Evolutionary conservation across 2,113 vertebrate genomes (phyloP).

Genomic region (Raja brachyura): DNA sequence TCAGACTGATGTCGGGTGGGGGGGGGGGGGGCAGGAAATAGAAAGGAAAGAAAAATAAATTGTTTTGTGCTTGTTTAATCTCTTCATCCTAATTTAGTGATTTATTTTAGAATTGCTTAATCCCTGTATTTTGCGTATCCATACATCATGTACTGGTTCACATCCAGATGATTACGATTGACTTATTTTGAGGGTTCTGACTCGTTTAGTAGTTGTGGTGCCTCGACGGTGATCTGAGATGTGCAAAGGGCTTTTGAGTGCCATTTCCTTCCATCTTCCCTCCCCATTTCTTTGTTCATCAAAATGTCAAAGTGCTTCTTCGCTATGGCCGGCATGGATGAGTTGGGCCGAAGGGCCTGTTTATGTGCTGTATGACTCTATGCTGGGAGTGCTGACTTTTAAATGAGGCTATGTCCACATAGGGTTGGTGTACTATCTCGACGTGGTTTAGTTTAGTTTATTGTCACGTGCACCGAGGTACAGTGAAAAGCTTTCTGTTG

Average conservation of each 20-base stretch:
- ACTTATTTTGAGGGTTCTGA: background rate
- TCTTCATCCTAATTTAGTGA: background rate
- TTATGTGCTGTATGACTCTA: too few relatives aligned
- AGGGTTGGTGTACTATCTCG: background rate
- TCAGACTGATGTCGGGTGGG: too few relatives aligned
- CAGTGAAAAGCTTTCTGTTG: too few relatives aligned
- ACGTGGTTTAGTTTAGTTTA: too few relatives aligned
- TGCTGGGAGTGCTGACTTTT: background rate
- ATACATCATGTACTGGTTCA: background rate
- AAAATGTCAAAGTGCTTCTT: background rate
- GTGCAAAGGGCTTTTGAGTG: background rate
- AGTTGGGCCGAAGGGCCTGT: too few relatives aligned
- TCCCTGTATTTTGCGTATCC: background rate
- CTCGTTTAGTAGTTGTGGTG: background rate
- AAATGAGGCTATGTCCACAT: too few relatives aligned
- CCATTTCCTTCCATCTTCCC: background rate
- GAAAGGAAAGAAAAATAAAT: too few relatives aligned
- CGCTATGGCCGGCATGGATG: too few relatives aligned
- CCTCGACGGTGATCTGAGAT: background rate
- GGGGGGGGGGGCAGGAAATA: too few relatives aligned
- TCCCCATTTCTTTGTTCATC: background rate
- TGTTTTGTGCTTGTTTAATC: background rate
- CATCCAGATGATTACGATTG: background rate
- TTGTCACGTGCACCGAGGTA: too few relatives aligned
- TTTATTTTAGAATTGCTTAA: background rate